Evolutionary conservation across 2,113 vertebrate genomes (phyloP).

Genomic region (Gallinago jamesoni): DNA sequence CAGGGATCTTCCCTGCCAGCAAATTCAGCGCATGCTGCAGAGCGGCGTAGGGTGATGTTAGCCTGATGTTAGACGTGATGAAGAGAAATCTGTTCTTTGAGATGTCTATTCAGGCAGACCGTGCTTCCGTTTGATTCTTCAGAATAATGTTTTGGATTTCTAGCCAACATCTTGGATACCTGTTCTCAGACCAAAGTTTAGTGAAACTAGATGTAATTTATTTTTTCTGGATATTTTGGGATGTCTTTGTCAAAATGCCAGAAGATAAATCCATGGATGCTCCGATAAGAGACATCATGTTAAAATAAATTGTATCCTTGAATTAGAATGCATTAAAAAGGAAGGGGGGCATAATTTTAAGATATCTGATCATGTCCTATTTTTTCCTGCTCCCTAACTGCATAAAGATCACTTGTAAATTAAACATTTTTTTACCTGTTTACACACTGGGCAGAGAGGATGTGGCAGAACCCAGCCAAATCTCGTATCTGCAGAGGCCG

Average conservation of each 20-base stretch:
- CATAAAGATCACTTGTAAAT: not conserved
- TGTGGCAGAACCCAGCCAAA: not conserved
- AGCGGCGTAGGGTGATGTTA: not conserved
- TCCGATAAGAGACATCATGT: not conserved
- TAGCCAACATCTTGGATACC: not conserved
- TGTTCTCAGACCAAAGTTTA: not conserved
- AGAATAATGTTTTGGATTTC: not conserved
- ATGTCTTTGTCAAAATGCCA: not conserved
- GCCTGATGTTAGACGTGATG: accelerated
- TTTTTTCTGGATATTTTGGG: not conserved
- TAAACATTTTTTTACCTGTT: not conserved
- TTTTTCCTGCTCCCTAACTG: not conserved
- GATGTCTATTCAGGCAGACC: not conserved
- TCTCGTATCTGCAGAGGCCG: not conserved
- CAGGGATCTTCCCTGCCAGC: not conserved
- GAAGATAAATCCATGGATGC: not conserved
- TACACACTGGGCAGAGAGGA: not conserved
- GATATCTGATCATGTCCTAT: not conserved
- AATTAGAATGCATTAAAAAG: not conserved
- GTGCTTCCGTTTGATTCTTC: not conserved
- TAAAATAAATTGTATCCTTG: not conserved
- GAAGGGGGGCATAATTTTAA: not conserved
- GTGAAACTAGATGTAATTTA: not conserved
- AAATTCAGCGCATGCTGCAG: not conserved
- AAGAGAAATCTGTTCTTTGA: not conserved